Evolutionary conservation across 92 coral and sea anemone species (phyloP).

Genomic region (Metridium senile): DNA sequence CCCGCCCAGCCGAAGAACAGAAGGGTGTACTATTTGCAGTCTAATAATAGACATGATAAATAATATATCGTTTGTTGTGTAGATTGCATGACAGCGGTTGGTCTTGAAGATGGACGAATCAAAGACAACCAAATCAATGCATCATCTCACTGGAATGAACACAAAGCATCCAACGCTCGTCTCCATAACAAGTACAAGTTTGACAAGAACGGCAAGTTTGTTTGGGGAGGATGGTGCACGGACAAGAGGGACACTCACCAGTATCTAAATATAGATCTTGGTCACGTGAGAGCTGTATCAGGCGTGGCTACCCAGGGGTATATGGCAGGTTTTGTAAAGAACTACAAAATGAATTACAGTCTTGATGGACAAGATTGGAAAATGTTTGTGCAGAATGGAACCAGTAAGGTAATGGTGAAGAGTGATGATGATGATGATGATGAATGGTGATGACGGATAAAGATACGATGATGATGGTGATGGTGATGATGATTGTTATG

Average conservation of each 20-base stretch:
- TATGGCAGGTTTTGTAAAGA: slow-evolving; percentile 61
- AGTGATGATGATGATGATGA: too few relatives aligned
- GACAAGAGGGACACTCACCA: slow-evolving; percentile 51
- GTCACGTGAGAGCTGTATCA: slow-evolving; percentile 80
- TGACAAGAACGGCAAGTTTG: background rate
- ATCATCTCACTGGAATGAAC: slow-evolving; percentile 69
- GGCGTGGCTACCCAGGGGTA: slow-evolving; percentile 94
- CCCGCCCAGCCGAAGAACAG: too few relatives aligned
- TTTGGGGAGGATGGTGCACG: slow-evolving; percentile 95
- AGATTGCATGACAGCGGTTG: slow-evolving; percentile 86
- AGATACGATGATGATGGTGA: too few relatives aligned
- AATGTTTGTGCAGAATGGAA: slow-evolving; percentile 33
- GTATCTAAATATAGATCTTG: slow-evolving; percentile 85
- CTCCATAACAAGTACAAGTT: slow-evolving; percentile 51
- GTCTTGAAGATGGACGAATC: slow-evolving; percentile 77
- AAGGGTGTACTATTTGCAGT: too few relatives aligned
- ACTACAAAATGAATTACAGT: slow-evolving; percentile 83
- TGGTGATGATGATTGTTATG: too few relatives aligned
- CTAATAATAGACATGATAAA: too few relatives aligned
- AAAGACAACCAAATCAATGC: slow-evolving; percentile 69
- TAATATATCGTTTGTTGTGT: background rate
- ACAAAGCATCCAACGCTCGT: slow-evolving; percentile 66
- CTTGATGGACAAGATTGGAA: slow-evolving; percentile 79
- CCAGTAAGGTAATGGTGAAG: slow-evolving; percentile 36
- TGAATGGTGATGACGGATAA: background rate